Evolutionary conservation across 2,113 vertebrate genomes (phyloP).

Genomic region (Eclectus roratus): DNA sequence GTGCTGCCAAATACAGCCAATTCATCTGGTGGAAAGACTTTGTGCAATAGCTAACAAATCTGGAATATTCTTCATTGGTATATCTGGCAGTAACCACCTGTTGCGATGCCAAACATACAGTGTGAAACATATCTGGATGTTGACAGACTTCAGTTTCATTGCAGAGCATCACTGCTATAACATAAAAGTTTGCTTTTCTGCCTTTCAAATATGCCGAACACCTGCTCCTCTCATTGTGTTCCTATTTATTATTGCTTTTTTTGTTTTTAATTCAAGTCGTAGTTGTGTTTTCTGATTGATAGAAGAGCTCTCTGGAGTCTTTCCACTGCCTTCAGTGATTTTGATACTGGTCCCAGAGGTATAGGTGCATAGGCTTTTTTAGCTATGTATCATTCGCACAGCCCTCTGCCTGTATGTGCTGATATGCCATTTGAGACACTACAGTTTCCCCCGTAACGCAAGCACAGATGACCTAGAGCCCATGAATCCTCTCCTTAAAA

Average conservation of each 20-base stretch:
- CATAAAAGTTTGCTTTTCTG: constrained; percentile 63
- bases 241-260: constrained; percentile 14
- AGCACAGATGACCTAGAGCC: not conserved
- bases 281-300: not conserved
- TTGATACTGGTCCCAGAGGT: not conserved
- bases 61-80: constrained; percentile 52
- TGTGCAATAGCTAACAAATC: constrained; percentile 39
- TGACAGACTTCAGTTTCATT: constrained; percentile 57
- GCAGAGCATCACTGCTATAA: constrained; percentile 31
- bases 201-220: constrained; percentile 53
- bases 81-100: constrained; percentile 62
- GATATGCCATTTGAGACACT: not conserved
- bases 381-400: not conserved
- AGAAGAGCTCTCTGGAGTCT: not conserved
- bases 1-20: constrained; percentile 56
- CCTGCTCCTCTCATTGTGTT: constrained; percentile 49
- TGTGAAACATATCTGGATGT: constrained; percentile 64
- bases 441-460: not conserved
- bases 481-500: not conserved
- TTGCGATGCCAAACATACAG: constrained; percentile 52
- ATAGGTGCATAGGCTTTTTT: not conserved
- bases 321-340: not conserved
- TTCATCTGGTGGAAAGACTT: constrained; percentile 55
- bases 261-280: constrained; percentile 10
- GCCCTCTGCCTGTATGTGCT: not conserved